phyloP scores from a whole-genome alignment of 2,113 vertebrate genomes.

The Spilogale gracilis region DNA sequence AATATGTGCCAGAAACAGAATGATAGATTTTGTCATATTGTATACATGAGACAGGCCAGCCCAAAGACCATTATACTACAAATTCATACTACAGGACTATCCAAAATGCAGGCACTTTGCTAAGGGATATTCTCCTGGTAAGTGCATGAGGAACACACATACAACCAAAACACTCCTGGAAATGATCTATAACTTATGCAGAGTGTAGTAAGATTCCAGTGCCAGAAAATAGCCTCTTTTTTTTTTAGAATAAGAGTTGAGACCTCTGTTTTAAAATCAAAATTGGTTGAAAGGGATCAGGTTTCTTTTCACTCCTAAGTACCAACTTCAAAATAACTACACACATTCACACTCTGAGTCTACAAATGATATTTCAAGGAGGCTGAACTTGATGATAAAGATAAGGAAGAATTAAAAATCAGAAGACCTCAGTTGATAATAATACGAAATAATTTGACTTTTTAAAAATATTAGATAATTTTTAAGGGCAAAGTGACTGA shows the following conservation, averaged over 20 bases:
- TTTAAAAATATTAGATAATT: slow-evolving; percentile 20
- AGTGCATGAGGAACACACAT: not conserved
- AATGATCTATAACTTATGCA: not conserved
- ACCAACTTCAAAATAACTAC: slow-evolving; percentile 5
- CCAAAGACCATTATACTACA: slow-evolving; percentile 46
- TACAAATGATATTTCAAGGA: not conserved
- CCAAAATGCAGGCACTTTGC: not conserved
- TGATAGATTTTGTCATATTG: slow-evolving; percentile 67
- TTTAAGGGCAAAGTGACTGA: slow-evolving; percentile 34
- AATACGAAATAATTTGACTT: not conserved
- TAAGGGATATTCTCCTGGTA: not conserved
- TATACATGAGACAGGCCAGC: slow-evolving; percentile 60
- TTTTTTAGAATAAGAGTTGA: not conserved
- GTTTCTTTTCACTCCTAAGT: slow-evolving; percentile 12
- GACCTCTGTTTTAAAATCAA: not conserved
- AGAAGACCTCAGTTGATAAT: not conserved
- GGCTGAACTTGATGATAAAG: not conserved
- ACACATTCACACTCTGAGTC: not conserved
- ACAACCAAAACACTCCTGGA: slow-evolving; percentile 5
- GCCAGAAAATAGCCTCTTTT: slow-evolving; percentile 1
- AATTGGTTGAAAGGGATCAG: not conserved
- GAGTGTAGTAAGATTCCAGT: not conserved
- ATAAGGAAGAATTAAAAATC: not conserved
- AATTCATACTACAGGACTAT: not conserved
- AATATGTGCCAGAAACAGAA: slow-evolving; percentile 74